phyloP scores from a whole-genome alignment of 1,140 invertebrate species.

The Lepidurus arcticus region DNA sequence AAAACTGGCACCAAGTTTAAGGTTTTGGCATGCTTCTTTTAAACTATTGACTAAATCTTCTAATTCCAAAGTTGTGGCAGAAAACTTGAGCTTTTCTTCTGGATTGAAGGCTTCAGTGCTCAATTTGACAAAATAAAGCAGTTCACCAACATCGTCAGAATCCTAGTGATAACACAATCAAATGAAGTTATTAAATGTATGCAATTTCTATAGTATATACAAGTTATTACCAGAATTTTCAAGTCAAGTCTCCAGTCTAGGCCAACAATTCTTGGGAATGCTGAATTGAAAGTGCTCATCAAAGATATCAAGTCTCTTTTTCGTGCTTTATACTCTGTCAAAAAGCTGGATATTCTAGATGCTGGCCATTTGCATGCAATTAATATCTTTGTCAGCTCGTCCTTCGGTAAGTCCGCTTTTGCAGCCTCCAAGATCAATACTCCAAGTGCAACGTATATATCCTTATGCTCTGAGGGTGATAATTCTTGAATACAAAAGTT shows the following conservation, averaged over 20 bases:
- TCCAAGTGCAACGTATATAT: not conserved
- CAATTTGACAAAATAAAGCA: not conserved
- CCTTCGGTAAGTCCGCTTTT: not conserved
- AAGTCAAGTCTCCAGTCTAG: conserved; percentile 1
- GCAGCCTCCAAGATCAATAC: not conserved
- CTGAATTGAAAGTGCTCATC: not conserved
- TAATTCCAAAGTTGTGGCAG: not conserved
- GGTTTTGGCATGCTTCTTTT: conserved; percentile 9
- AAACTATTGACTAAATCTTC: not conserved
- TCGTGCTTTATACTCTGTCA: not conserved
- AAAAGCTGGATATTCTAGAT: not conserved
- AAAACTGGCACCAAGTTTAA: not conserved
- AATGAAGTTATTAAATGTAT: not conserved
- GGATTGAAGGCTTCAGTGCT: not conserved
- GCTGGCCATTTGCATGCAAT: not conserved
- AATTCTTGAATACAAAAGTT: not conserved
- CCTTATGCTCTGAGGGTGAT: not conserved
- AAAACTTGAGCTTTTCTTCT: not conserved
- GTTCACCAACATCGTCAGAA: not conserved
- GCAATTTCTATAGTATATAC: not conserved
- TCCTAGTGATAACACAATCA: not conserved
- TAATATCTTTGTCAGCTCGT: not conserved
- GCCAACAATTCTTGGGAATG: not conserved
- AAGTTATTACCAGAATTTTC: not conserved
- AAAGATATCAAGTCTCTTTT: not conserved